phyloP scores from a whole-genome alignment of 2,888 invertebrate species.

The Creontiades dilutus region DNA sequence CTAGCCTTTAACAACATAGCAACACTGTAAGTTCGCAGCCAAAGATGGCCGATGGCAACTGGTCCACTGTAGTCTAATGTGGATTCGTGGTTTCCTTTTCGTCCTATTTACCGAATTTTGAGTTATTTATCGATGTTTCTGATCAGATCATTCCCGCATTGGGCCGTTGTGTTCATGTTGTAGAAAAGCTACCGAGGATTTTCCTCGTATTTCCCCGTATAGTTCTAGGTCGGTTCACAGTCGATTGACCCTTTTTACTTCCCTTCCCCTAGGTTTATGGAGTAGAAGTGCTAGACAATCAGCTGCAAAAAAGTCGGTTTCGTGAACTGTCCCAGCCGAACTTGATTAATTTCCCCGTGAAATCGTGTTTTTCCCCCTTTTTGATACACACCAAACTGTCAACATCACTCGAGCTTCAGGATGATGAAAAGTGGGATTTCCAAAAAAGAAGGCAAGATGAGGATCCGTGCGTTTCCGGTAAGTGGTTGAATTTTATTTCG shows the following conservation, averaged over 20 bases:
- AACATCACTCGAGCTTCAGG: neutral
- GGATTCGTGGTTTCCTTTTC: neutral
- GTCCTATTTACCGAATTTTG: neutral
- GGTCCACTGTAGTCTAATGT: constrained; percentile 4
- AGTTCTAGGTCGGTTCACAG: constrained; percentile 52
- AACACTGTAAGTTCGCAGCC: neutral
- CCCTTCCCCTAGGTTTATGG: constrained; percentile 38
- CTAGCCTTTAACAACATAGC: neutral
- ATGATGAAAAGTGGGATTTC: constrained; percentile 83
- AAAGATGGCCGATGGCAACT: constrained; percentile 61
- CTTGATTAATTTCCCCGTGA: constrained; percentile 20
- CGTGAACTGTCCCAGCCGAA: neutral
- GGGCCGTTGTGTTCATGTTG: constrained; percentile 8
- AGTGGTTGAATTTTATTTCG: constrained; percentile 77
- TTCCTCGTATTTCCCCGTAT: neutral
- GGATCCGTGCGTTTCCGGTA: constrained; percentile 98
- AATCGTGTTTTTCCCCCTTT: neutral
- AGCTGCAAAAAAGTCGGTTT: constrained; percentile 53
- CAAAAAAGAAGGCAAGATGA: constrained; percentile 97
- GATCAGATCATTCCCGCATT: neutral
- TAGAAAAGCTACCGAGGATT: neutral
- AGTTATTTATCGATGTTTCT: constrained; percentile 35
- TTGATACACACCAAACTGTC: neutral
- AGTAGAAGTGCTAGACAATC: constrained; percentile 53
- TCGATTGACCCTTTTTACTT: constrained; percentile 56